Evolutionary conservation across 2,113 vertebrate species (phyloP).

Genomic region (Grammomys dolichurus): DNA sequence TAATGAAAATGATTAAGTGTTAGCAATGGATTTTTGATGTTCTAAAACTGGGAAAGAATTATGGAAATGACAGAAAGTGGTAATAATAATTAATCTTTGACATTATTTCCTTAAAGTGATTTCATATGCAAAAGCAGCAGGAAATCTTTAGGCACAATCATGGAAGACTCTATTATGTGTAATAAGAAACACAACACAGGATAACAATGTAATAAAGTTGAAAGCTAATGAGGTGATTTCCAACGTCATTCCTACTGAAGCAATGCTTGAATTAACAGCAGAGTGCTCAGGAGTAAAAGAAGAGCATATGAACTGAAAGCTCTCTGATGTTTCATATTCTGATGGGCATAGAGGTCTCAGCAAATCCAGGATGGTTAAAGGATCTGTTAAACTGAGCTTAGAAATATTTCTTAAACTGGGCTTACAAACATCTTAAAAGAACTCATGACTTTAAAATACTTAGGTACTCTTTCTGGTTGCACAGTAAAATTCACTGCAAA

Average conservation of each 20-base stretch:
- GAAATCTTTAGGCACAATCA: background rate
- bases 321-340: background rate
- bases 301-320: background rate
- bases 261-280: background rate
- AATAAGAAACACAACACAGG: background rate
- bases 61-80: background rate
- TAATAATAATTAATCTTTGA: background rate
- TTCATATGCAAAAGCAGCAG: constrained; percentile 30
- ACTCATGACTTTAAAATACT: background rate
- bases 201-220: background rate
- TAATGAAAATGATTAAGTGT: background rate
- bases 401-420: background rate
- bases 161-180: background rate
- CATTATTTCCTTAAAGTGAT: constrained; percentile 12
- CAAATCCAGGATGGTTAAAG: background rate
- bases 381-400: background rate
- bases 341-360: background rate
- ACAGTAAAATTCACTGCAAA: background rate
- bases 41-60: background rate
- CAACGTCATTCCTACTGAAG: background rate
- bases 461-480: background rate
- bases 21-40: background rate
- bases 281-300: background rate
- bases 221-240: constrained; percentile 10
- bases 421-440: background rate